These are phyloP conservation scores for Sisor rabdophorus DNA, from an alignment of 2,113 vertebrate species.

Conservation along the genomic window DNA sequence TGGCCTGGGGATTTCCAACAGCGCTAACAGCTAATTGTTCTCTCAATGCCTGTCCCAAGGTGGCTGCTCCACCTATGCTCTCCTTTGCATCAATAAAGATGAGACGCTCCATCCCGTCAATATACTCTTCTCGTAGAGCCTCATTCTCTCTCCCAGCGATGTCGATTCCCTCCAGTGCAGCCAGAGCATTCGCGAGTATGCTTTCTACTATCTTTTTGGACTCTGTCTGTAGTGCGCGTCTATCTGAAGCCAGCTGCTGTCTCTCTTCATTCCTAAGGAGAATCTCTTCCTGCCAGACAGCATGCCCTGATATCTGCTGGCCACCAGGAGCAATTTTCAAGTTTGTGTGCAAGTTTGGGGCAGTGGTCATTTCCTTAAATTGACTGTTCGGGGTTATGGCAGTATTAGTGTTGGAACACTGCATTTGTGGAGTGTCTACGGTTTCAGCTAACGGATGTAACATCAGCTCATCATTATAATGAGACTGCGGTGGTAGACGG, in stretches of 20 bases:
- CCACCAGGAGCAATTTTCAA: constrained; percentile 1
- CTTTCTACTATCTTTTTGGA: constrained; percentile 49
- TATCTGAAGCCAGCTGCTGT: constrained; percentile 10
- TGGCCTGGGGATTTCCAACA: not conserved
- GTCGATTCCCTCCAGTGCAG: constrained; percentile 46
- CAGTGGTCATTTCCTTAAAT: constrained; percentile 18
- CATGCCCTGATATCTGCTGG: constrained; percentile 4
- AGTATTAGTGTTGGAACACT: constrained; percentile 12
- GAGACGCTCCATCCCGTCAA: not conserved
- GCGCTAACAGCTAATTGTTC: constrained; percentile 15
- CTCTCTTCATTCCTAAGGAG: not conserved
- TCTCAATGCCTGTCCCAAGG: constrained; percentile 18
- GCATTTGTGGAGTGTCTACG: not conserved
- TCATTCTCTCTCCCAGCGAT: constrained; percentile 20
- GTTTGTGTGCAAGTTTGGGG: constrained; percentile 5
- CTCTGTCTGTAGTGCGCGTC: constrained; percentile 33
- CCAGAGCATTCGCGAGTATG: constrained; percentile 52
- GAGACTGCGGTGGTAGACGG: not conserved
- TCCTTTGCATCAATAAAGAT: constrained; percentile 12
- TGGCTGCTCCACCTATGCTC: not conserved
- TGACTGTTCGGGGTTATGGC: not conserved
- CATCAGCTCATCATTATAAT: not conserved
- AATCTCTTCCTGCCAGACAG: not conserved
- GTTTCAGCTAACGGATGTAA: not conserved
- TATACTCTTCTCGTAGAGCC: not conserved